Conservation (phyloP, 1,140 invertebrate genomes). For the Goniozus legneri region DNA sequence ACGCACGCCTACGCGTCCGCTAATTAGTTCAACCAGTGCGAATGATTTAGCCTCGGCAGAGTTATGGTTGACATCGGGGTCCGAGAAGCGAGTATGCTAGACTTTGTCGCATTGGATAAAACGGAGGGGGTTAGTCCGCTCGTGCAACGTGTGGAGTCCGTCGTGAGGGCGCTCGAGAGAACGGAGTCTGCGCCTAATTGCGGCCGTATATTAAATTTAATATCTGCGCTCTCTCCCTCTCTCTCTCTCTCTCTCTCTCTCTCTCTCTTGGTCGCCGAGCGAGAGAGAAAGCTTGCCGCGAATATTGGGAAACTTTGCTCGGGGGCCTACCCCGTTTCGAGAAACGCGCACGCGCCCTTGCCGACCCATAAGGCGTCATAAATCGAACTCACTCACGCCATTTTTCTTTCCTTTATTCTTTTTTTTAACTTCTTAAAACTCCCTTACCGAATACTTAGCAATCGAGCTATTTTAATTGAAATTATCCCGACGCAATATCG, state of each 20-base stretch:
- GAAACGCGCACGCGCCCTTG: not conserved
- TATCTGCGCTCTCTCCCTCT: too few species aligned
- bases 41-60: slow-evolving; percentile 18
- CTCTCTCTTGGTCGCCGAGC: slow-evolving; percentile 35
- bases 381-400: not conserved
- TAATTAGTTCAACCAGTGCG: slow-evolving; percentile 18
- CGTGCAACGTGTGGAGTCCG: not conserved
- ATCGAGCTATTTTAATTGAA: too few species aligned
- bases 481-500: too few species aligned
- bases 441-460: too few species aligned
- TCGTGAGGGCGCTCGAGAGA: slow-evolving; percentile 13
- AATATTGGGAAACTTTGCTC: slow-evolving; percentile 45
- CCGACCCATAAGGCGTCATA: not conserved
- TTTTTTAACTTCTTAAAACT: not conserved
- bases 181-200: slow-evolving; percentile 50
- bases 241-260: too few species aligned
- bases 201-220: slow-evolving; percentile 52
- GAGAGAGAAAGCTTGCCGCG: slow-evolving; percentile 17
- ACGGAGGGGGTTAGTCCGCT: too few species aligned
- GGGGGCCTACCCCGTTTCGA: not conserved
- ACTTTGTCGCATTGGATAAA: too few species aligned
- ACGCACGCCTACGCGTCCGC: slow-evolving; percentile 5
- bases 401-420: not conserved
- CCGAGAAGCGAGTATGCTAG: not conserved
- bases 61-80: slow-evolving; percentile 22